These are phyloP conservation scores for Danio jaintianensis DNA, from an alignment of 2,797 vertebrate species.

Conservation along the genomic window DNA sequence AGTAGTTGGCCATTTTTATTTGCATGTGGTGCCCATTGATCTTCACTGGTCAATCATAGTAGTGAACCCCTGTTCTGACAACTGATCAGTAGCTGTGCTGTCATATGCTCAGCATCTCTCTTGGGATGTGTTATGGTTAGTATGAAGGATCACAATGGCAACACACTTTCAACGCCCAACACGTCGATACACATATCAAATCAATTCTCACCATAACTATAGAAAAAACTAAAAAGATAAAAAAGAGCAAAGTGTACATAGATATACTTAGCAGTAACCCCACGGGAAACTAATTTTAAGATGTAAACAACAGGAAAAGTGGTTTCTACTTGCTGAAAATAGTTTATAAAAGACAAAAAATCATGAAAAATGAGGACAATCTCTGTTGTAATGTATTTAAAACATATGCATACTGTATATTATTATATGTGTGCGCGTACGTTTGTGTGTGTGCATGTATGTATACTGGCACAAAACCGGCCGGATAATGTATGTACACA, in stretches of 20 bases:
- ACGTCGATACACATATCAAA: constrained; percentile 62
- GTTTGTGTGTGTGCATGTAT: constrained; percentile 65
- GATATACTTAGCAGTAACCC: constrained; percentile 53
- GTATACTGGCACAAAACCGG: constrained; percentile 75
- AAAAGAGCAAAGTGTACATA: constrained; percentile 49
- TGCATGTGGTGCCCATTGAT: constrained; percentile 76
- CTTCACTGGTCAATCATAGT: constrained; percentile 55
- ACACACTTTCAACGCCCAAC: constrained; percentile 65
- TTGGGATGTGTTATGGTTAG: constrained; percentile 50
- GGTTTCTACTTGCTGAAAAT: constrained; percentile 43
- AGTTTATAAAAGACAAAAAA: constrained; percentile 48
- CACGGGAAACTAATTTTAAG: constrained; percentile 22
- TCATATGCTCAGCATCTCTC: constrained; percentile 66
- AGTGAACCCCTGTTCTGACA: constrained; percentile 65
- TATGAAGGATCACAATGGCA: constrained; percentile 45
- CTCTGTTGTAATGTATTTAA: constrained; percentile 78
- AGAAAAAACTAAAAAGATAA: constrained; percentile 18
- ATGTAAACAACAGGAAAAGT: constrained; percentile 68
- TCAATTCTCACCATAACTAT: constrained; percentile 61
- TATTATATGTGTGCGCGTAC: constrained; percentile 67
- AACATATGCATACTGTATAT: constrained; percentile 76
- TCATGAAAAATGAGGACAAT: constrained; percentile 78
- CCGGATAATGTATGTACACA: constrained; percentile 81
- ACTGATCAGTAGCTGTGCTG: constrained; percentile 62
- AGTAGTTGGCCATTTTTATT: constrained; percentile 65